phyloP scores from a whole-genome alignment of 2,113 vertebrate genomes.

The Uria lomvia region DNA sequence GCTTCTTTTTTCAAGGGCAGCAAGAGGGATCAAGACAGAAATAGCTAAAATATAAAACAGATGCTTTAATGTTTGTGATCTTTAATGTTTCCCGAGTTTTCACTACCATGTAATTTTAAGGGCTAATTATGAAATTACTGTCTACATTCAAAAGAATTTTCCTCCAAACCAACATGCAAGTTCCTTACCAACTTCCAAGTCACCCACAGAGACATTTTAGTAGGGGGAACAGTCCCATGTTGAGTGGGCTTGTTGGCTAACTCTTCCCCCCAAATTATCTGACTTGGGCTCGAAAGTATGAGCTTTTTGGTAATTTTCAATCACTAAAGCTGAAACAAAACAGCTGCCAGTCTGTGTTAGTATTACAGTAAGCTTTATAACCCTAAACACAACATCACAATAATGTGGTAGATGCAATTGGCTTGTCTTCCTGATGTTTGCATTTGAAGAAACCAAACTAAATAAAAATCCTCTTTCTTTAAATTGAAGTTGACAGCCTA shows the following conservation, averaged over 20 bases:
- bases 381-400: slow-evolving; percentile 19
- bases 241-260: neutral
- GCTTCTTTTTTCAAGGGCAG: neutral
- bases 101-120: slow-evolving; percentile 65
- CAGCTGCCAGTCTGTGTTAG: slow-evolving; percentile 35
- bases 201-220: neutral
- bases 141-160: slow-evolving; percentile 20
- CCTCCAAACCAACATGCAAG: slow-evolving; percentile 38
- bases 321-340: slow-evolving; percentile 19
- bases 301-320: slow-evolving; percentile 16
- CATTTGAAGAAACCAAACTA: slow-evolving; percentile 33
- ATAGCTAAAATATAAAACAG: slow-evolving; percentile 44
- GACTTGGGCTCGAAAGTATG: neutral
- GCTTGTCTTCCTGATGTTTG: neutral
- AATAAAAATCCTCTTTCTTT: slow-evolving; percentile 14
- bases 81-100: slow-evolving; percentile 37
- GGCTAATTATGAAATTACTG: slow-evolving; percentile 67
- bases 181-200: slow-evolving; percentile 18
- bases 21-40: neutral
- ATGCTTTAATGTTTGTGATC: slow-evolving; percentile 27
- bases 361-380: slow-evolving; percentile 25
- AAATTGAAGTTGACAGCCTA: slow-evolving; percentile 43
- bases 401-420: neutral
- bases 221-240: neutral
- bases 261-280: neutral